Base-by-base conservation (phyloP, 2,797 vertebrate genomes). In the Spondyliosoma cantharus region DNA sequence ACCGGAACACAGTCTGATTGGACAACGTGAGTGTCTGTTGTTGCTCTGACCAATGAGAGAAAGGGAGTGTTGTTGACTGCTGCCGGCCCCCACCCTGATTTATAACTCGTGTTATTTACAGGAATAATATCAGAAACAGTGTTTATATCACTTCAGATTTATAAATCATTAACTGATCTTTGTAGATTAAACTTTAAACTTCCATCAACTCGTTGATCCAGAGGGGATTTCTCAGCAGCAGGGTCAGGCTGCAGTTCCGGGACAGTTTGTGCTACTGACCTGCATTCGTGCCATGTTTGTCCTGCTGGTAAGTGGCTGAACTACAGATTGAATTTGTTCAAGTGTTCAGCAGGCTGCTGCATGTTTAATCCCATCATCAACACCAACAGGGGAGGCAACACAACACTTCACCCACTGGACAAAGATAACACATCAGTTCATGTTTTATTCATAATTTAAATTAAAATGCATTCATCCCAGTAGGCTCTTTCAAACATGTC, bases 1-100 rank as follows among this genome's bases (percentile, higher is more conserved):
- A 78, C 76, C 86, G 73, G 56, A 89, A 77, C 79, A 81, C 53
- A 53, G 60, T 70, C 1, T 86, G 78, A 94, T 95, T 95, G 93
- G 94, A 52, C 27, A 0, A 74, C 0, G 7, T 0, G 0, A 7
- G 48, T 71, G 89, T 71, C 89, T 14, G 9, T 89, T 45, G 54
- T 15, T 14, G 2, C n/a, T 20, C 9, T 17, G 83, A 69, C 94
- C 93, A 95, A 95, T 95, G 73, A 79, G 1, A 82, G 52, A 0
- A 42, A 22, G 7, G 3, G 0, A 57, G 12, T 0, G 19, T 43
- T 63, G 16, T 7, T 27, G 7, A 4, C 19, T 3, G 1, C 15
- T 0, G 2, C 13, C 20, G 56, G 22, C 12, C 46, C 56, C 52
- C 60, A 27, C 64, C 64, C 54, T 37, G 3, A 22, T 42, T 15